Conservation (phyloP, 2,888 invertebrate genomes). For the Philhelius pedissequus region DNA sequence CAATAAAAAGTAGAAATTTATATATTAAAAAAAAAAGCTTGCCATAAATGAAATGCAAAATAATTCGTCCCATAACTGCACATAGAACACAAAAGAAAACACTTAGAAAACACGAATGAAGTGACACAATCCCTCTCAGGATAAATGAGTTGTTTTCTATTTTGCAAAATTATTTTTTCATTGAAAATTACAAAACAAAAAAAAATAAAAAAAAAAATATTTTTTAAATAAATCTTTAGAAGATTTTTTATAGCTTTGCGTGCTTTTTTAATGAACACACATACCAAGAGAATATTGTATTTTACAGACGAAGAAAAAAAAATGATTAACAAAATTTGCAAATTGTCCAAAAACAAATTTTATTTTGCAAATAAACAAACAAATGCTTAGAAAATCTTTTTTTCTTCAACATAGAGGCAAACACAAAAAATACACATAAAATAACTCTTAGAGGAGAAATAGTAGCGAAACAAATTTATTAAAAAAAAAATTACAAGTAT, state of each 20-base stretch:
- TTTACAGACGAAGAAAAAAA: slow-evolving; percentile 47
- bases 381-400: slow-evolving; percentile 1
- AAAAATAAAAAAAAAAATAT: slow-evolving; percentile 26
- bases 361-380: slow-evolving; percentile 37
- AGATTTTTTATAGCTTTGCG: slow-evolving; percentile 67
- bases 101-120: slow-evolving; percentile 60
- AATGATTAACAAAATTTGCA: slow-evolving; percentile 36
- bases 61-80: slow-evolving; percentile 66
- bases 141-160: slow-evolving; percentile 67
- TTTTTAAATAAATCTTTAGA: slow-evolving; percentile 66
- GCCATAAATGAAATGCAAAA: slow-evolving; percentile 65
- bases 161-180: slow-evolving; percentile 65
- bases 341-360: slow-evolving; percentile 59
- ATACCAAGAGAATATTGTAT: slow-evolving; percentile 58
- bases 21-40: slow-evolving; percentile 48
- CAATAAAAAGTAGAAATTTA: slow-evolving; percentile 49
- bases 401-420: slow-evolving; percentile 39
- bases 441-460: slow-evolving; percentile 65
- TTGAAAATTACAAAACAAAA: slow-evolving; percentile 29
- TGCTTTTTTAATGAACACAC: slow-evolving; percentile 67
- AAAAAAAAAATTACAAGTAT: slow-evolving; percentile 17
- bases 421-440: slow-evolving; percentile 38
- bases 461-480: slow-evolving; percentile 41
- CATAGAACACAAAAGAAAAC: slow-evolving; percentile 51
- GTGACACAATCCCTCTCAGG: slow-evolving; percentile 66